phyloP scores from a whole-genome alignment of 2,888 invertebrate species.

The Ornithoptera alexandrae region DNA sequence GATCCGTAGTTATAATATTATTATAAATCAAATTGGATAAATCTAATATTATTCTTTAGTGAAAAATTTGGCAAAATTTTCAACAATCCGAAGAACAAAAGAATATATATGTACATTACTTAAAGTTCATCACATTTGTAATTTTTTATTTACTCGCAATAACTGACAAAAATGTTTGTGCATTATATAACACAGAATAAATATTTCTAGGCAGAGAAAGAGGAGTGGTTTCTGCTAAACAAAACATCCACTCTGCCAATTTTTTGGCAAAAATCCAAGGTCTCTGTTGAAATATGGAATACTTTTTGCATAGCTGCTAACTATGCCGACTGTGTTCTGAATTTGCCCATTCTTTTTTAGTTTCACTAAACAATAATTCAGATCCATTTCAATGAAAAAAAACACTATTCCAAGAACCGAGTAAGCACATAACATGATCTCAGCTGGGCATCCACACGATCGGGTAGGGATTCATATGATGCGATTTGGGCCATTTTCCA shows the following conservation, averaged over 20 bases:
- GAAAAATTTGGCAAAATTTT: too few species aligned
- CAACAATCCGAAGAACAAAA: too few species aligned
- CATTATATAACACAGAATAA: not conserved
- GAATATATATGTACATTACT: too few species aligned
- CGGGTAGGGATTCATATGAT: too few species aligned
- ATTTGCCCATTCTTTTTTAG: not conserved
- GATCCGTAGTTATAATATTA: too few species aligned
- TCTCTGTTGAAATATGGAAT: slow-evolving; percentile 13
- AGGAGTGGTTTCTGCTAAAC: slow-evolving; percentile 8
- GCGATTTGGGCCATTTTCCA: too few species aligned
- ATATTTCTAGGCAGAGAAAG: not conserved
- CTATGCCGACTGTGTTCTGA: not conserved
- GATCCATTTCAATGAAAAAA: not conserved
- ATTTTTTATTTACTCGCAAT: not conserved
- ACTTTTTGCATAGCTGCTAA: slow-evolving; percentile 16
- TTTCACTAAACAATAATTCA: not conserved
- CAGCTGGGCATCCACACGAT: too few species aligned
- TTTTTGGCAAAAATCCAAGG: slow-evolving; percentile 17
- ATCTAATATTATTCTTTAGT: too few species aligned
- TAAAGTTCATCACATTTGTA: not conserved
- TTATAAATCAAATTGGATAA: too few species aligned
- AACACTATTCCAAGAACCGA: too few species aligned
- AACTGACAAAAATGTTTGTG: not conserved
- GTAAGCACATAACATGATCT: too few species aligned
- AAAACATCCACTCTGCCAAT: slow-evolving; percentile 4